Conservation (phyloP, 2,113 vertebrate genomes). For the Equus przewalskii region DNA sequence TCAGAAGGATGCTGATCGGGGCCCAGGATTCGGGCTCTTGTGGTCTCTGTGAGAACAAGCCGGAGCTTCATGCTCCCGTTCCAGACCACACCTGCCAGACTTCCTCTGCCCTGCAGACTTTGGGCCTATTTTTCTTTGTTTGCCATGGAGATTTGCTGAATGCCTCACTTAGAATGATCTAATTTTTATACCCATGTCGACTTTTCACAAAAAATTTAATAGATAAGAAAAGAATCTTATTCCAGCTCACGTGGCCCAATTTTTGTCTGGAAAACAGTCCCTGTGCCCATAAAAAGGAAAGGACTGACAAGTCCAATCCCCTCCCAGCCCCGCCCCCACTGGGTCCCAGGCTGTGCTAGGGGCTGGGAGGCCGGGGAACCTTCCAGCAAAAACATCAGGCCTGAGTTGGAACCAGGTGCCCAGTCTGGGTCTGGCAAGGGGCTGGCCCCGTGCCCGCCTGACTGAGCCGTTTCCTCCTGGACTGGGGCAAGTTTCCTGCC, state of each 20-base stretch:
- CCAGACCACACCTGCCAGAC: neutral
- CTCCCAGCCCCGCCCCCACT: neutral
- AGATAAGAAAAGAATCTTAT: constrained; percentile 73
- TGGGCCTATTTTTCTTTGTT: neutral
- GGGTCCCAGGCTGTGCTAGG: neutral
- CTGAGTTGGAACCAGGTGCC: neutral
- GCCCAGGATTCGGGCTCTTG: neutral
- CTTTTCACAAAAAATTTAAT: constrained; percentile 35
- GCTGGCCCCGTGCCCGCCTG: constrained; percentile 63
- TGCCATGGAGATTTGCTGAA: neutral
- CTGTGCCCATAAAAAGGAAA: constrained; percentile 77
- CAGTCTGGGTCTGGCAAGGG: constrained; percentile 36
- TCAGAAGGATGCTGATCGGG: neutral
- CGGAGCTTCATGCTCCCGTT: too few species aligned
- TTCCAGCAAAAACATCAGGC: constrained; percentile 74
- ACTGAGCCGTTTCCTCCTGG: constrained; percentile 64
- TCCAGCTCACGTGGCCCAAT: neutral
- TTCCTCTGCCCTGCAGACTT: neutral
- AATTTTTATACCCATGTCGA: constrained; percentile 41
- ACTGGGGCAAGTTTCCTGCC: constrained; percentile 45
- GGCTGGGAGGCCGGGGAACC: neutral
- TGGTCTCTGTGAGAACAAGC: neutral
- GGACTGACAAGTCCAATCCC: neutral
- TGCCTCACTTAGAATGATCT: neutral
- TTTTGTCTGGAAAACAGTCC: constrained; percentile 69